Conservation (phyloP, 2,797 vertebrate genomes). For the Botia kubotai region DNA sequence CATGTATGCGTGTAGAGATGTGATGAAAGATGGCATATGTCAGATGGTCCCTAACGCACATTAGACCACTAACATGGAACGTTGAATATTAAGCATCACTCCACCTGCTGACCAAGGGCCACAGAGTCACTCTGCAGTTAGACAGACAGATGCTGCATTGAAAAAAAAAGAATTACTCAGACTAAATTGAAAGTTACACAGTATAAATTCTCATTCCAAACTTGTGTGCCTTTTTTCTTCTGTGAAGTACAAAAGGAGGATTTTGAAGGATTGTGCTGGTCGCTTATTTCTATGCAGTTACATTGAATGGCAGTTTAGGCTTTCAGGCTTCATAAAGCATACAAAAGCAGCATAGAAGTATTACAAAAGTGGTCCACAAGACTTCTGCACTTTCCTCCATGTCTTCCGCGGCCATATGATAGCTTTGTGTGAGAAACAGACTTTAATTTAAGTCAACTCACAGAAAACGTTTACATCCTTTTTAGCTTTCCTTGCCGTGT, state of each 20-base stretch:
- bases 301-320: not conserved
- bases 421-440: not conserved
- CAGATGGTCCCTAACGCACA: constrained; percentile 20
- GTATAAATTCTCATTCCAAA: not conserved
- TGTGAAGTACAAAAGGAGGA: not conserved
- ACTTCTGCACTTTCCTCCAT: not conserved
- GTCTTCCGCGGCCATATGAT: not conserved
- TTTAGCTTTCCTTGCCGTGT: not conserved
- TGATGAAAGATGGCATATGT: constrained; percentile 44
- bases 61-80: constrained; percentile 28
- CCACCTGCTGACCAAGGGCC: constrained; percentile 13
- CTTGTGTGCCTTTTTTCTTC: not conserved
- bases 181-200: not conserved
- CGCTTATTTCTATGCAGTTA: not conserved
- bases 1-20: constrained; percentile 17
- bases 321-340: not conserved
- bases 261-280: not conserved
- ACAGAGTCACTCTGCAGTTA: constrained; percentile 18
- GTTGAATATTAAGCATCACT: constrained; percentile 16
- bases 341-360: not conserved
- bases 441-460: not conserved
- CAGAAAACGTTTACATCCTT: not conserved
- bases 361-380: not conserved
- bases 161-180: not conserved
- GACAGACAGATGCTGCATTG: constrained; percentile 3